Conservation (phyloP, 2,888 invertebrate species). For the Pardosa pseudoannulata region DNA sequence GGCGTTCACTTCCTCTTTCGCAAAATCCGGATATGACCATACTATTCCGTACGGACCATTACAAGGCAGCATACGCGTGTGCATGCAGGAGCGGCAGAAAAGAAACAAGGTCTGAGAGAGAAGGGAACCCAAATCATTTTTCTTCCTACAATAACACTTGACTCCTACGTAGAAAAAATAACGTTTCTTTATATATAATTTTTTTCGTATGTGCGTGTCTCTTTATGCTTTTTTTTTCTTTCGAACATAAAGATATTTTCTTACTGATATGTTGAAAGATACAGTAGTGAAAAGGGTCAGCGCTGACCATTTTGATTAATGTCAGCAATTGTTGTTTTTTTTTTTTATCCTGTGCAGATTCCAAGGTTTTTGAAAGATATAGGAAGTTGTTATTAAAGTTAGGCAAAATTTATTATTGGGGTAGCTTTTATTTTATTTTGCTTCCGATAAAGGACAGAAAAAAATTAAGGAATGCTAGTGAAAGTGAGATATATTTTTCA, state of each 20-base stretch:
- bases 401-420: background rate
- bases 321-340: constrained; percentile 35
- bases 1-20: constrained; percentile 53
- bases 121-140: constrained; percentile 42
- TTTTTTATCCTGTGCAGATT: too few species aligned
- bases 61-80: constrained; percentile 35
- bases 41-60: constrained; percentile 62
- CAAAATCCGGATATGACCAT: constrained; percentile 57
- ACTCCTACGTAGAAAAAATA: constrained; percentile 36
- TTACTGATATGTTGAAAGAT: constrained; percentile 25
- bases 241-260: constrained; percentile 26
- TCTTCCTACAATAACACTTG: constrained; percentile 68
- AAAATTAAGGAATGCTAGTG: background rate
- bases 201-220: constrained; percentile 20
- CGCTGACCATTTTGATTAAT: constrained; percentile 60
- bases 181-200: constrained; percentile 41
- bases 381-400: constrained; percentile 38
- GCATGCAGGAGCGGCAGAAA: constrained; percentile 10
- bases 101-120: constrained; percentile 1
- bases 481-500: too few species aligned
- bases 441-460: background rate
- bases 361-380: constrained; percentile 27
- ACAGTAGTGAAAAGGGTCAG: constrained; percentile 11
- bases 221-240: constrained; percentile 39
- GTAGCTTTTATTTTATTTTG: background rate